Evolutionary conservation across 2,113 vertebrate genomes (phyloP), one percentile per base, ranked within the genome.

Genomic region (Misgurnus anguillicaudatus): DNA sequence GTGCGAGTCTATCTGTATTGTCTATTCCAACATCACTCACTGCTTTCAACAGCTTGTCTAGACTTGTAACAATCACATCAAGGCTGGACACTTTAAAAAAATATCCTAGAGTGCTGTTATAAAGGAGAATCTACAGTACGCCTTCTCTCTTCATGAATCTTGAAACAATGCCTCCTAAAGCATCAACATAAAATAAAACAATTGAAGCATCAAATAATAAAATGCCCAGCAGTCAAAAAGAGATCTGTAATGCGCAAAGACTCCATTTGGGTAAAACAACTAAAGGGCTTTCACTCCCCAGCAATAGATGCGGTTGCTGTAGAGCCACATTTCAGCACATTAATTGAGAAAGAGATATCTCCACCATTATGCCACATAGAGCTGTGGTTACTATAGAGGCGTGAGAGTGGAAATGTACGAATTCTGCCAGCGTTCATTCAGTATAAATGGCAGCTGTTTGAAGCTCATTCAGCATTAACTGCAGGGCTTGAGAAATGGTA

Each of bases 251-350:
- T 70, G 16, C 19, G 42, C 47, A 64, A 41, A 81, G 45, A 36
- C 42, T 55, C 58, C 5, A 31, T 55, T 60, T 70, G 68, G 70
- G 72, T 63, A 65, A 70, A 71, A 75, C 48, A 47, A 53, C 73
- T 64, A 14, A 1, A 55, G 21, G 39, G 11, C 19, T 70, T 61
- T 65, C 42, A 53, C 41, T 64, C 42, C 67, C 58, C 67, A 77
- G 73, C 16, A 36, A 75, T 78, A 19, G 60, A 11, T 62, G 16
- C 2, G 39, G 19, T 9, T 8, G 9, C 61, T 62, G 48, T n/a
- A 61, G 14, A 53, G 9, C 17, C 53, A 76, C 47, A 39, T 77
- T 77, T 80, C 68, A 62, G 62, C 48, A 71, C 58, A 77, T 68
- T 72, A 45, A 77, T 77, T 79, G 75, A 57, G 38, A 19, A 19